Percentiles rank a stretch among this genome's conserved stretches.
These are phyloP conservation scores for Caenorhabditis panamensis DNA, from an alignment of 2,888 invertebrate species.

Conservation along the genomic window DNA sequence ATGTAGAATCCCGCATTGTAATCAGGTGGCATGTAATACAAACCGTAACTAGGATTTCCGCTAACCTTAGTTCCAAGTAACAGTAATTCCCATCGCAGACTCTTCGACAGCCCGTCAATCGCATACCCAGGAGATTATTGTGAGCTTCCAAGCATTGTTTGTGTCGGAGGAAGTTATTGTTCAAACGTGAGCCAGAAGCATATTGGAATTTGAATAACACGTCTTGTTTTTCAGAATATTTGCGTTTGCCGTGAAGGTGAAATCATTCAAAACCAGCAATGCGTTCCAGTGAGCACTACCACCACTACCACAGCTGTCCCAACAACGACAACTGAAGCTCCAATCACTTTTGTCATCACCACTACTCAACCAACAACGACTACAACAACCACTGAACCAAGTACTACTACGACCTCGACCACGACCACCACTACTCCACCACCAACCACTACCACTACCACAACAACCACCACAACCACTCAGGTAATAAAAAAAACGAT, in stretches of 20 bases:
- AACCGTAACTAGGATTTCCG: slow-evolving; percentile 50
- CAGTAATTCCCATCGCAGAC: slow-evolving; percentile 56
- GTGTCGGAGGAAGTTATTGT: slow-evolving; percentile 71
- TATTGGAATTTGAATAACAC: neutral
- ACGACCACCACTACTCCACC: slow-evolving; percentile 26
- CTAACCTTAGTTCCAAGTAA: slow-evolving; percentile 42
- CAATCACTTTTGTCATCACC: slow-evolving; percentile 19
- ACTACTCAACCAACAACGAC: slow-evolving; percentile 15
- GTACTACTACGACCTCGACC: slow-evolving; percentile 8
- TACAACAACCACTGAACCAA: slow-evolving; percentile 1
- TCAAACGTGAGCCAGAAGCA: slow-evolving; percentile 44
- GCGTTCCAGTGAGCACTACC: slow-evolving; percentile 59
- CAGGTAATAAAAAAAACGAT: no score
- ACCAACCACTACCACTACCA: neutral
- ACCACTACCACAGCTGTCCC: slow-evolving; percentile 42
- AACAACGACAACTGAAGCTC: slow-evolving; percentile 45
- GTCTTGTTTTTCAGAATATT: slow-evolving; percentile 56
- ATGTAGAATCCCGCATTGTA: slow-evolving; percentile 46
- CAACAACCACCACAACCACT: no score
- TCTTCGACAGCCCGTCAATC: slow-evolving; percentile 63
- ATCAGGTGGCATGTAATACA: slow-evolving; percentile 39
- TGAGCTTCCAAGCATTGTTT: slow-evolving; percentile 57
- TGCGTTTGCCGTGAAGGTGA: slow-evolving; percentile 69
- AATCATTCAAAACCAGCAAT: slow-evolving; percentile 62
- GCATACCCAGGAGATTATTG: slow-evolving; percentile 70